Conservation (phyloP, 1,140 invertebrate genomes). For the Archivesica marissinica region DNA sequence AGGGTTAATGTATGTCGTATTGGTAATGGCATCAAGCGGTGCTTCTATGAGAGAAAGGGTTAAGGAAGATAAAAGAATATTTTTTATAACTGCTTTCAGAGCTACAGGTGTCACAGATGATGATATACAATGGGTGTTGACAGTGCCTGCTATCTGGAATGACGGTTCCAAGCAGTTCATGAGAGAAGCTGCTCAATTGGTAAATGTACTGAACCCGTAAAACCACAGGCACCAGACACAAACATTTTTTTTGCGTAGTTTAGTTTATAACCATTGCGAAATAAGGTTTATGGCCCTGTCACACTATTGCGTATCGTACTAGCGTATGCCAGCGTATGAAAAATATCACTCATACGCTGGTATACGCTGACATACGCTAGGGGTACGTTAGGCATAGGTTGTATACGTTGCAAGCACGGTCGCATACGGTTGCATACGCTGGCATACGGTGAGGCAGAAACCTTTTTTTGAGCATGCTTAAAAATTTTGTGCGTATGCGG, state of each 20-base stretch:
- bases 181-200: conserved; percentile 65
- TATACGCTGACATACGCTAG: too few relatives aligned
- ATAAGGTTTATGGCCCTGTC: not conserved
- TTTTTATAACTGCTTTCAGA: not conserved
- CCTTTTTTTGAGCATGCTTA: too few relatives aligned
- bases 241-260: not conserved
- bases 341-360: too few relatives aligned
- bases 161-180: conserved; percentile 69
- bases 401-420: too few relatives aligned
- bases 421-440: too few relatives aligned
- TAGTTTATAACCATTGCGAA: not conserved
- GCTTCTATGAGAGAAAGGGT: not conserved
- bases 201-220: not conserved
- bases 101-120: not conserved
- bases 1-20: not conserved
- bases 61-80: not conserved
- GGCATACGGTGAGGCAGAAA: too few relatives aligned
- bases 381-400: too few relatives aligned
- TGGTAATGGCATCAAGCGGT: not conserved
- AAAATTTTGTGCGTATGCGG: too few relatives aligned
- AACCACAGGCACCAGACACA: not conserved
- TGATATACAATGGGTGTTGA: conserved; percentile 65
- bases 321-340: too few relatives aligned
- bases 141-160: conserved; percentile 68
- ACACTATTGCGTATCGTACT: too few relatives aligned